Percentiles rank a stretch among this genome's conserved stretches.
These are phyloP conservation scores for Ladona fulva DNA, from an alignment of 1,140 invertebrate genomes.

Conservation along the genomic window DNA sequence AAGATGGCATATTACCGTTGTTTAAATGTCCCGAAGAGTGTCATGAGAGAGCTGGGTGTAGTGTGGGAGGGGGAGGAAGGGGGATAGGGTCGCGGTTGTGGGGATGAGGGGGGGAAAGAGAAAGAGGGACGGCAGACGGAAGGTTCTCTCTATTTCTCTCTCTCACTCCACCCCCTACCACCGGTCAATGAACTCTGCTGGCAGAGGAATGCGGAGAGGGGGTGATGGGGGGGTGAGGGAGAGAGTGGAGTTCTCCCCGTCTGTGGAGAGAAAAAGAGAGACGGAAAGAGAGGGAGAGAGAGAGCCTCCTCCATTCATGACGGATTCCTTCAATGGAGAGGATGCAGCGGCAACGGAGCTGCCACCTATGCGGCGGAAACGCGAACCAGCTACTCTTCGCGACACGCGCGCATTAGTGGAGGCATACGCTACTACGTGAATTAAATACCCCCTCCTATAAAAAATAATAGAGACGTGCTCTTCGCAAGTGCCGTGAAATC, in stretches of 20 bases:
- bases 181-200: constrained; percentile 36
- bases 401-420: no score
- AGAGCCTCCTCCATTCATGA: constrained; percentile 12
- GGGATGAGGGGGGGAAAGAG: constrained; percentile 14
- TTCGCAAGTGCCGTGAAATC: no score
- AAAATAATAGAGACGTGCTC: no score
- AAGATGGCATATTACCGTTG: not conserved
- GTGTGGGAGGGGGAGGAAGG: constrained; percentile 21
- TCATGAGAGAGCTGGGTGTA: not conserved
- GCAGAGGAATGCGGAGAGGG: constrained; percentile 29
- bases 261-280: constrained; percentile 20
- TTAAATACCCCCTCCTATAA: no score
- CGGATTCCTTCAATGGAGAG: constrained; percentile 21
- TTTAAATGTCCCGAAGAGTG: constrained; percentile 16
- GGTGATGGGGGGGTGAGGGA: constrained; percentile 29
- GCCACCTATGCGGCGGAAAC: not conserved
- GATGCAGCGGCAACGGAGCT: constrained; percentile 22
- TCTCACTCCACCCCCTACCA: constrained; percentile 33
- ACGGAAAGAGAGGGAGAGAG: constrained; percentile 19
- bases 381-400: not conserved
- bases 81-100: constrained; percentile 17
- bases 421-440: no score
- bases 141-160: constrained; percentile 30
- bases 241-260: constrained; percentile 12
- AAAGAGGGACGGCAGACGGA: constrained; percentile 13